Percentiles rank a stretch among this genome's conserved stretches.
These are phyloP conservation scores for Orchesellides sinensis DNA, from an alignment of 2,888 invertebrate species.

Conservation along the genomic window DNA sequence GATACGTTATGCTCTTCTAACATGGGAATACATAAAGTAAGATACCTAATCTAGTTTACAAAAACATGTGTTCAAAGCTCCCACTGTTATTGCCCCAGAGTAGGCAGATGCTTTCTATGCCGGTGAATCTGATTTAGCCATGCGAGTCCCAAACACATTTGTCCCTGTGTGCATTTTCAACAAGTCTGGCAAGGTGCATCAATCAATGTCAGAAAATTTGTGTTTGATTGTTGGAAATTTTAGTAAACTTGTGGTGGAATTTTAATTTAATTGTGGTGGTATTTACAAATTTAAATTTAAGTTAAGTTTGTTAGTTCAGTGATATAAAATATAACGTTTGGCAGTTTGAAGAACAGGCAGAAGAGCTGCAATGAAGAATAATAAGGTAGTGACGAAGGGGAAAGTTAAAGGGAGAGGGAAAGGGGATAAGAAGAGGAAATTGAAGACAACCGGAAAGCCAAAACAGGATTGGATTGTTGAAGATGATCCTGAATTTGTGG, in stretches of 20 bases:
- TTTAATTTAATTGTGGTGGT: neutral
- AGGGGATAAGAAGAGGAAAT: neutral
- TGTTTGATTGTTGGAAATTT: neutral
- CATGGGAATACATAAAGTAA: too few species aligned
- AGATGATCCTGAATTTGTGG: conserved; percentile 17
- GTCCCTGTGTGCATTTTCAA: neutral
- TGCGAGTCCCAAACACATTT: conserved; percentile 19
- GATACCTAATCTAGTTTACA: too few species aligned
- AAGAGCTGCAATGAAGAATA: neutral
- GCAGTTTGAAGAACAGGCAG: too few species aligned
- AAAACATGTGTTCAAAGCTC: conserved; percentile 25
- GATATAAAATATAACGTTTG: too few species aligned
- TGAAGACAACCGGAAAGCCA: neutral
- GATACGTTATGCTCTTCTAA: too few species aligned
- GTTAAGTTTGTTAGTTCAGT: too few species aligned
- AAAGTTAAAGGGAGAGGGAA: too few species aligned
- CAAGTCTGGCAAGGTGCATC: too few species aligned
- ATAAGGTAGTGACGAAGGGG: neutral
- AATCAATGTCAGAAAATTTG: too few species aligned
- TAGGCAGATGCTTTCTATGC: conserved; percentile 2
- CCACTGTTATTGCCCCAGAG: conserved; percentile 13
- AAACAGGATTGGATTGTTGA: conserved; percentile 13
- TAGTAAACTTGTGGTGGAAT: neutral
- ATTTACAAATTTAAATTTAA: too few species aligned
- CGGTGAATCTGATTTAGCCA: conserved; percentile 41